A percentile compares a stretch with the other conserved stretches of the same genome.
Evolutionary conservation across 1,140 invertebrate genomes (phyloP).

Genomic region (Elysia chlorotica): DNA sequence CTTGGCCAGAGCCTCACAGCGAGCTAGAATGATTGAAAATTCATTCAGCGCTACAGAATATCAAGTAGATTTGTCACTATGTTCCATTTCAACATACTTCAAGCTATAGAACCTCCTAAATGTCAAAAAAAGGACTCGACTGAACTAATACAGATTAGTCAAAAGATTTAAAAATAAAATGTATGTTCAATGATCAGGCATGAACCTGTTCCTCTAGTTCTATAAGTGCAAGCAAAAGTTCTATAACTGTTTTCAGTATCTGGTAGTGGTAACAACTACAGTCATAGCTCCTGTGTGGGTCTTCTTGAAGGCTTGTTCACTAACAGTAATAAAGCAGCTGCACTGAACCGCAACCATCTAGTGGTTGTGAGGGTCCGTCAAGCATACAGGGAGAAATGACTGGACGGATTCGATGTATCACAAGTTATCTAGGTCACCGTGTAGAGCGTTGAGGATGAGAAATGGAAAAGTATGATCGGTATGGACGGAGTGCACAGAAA

Average conservation of each 20-base stretch:
- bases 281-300: not conserved
- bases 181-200: no score
- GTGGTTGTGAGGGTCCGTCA: not conserved
- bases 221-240: not conserved
- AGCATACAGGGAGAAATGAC: not conserved
- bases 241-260: not conserved
- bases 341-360: not conserved
- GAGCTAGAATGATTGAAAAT: no score
- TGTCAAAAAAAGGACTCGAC: no score
- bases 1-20: no score
- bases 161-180: no score
- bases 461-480: not conserved
- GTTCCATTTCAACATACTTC: no score
- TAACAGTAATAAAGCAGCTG: not conserved
- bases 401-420: slow-evolving; percentile 21
- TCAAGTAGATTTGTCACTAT: no score
- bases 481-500: not conserved
- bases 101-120: no score
- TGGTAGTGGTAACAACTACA: not conserved
- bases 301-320: not conserved
- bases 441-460: not conserved
- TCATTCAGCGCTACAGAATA: no score
- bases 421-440: not conserved
- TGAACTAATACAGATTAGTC: no score
- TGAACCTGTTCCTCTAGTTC: no score